Evolutionary conservation across 1,140 invertebrate genomes (phyloP), one percentile per base, ranked within the genome.

Genomic region (Temnothorax curvispinosus): DNA sequence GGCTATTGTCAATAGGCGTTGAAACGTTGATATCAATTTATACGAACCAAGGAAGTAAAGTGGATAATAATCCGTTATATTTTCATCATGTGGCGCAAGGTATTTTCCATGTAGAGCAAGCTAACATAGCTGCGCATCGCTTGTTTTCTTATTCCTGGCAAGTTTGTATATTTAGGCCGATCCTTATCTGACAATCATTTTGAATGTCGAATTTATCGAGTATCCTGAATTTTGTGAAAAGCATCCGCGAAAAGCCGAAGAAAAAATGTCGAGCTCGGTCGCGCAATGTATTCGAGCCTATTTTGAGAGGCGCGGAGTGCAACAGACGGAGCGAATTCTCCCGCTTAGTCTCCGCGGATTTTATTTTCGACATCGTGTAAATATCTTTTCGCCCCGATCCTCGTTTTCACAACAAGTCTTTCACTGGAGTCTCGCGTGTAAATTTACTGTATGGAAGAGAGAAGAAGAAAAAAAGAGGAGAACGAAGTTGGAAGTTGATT

Each of bases 1-100:
- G 32, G 41, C 41, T 81, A 87, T 85, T 80, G 85, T 89, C 35
- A 89, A 88, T 15, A 35, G 65, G 82, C 82, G 64, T 87, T 86
- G 87, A 84, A 60, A 78, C 50, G 82, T 81, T 60, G 78, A 78
- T 84, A 85, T 88, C 44, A 64, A 67, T 62, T 74, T 82, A 74
- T 80, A 32, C 35, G 7, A 47, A 47, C 0, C 52, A 62, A 52
- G 38, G 13, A 54, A 54, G 50, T 56, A 80, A 72, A 62, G 21
- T 64, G 47, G 67, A 86, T 47, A 21, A 67, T 38, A 81, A 32
- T 52, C 50, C 52, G 41, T 50, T 52, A 35, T 35, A 58, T 71
- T 81, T 56, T 81, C n/a, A 56, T 13, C 35, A 27, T 38, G 56
- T 18, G 0, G 9, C 27, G 7, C 38, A 47, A 18, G 11, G 0